Percentiles rank a stretch among this genome's conserved stretches.
phyloP scores from a whole-genome alignment of 2,113 vertebrate genomes.

The Pseudonaja textilis region DNA sequence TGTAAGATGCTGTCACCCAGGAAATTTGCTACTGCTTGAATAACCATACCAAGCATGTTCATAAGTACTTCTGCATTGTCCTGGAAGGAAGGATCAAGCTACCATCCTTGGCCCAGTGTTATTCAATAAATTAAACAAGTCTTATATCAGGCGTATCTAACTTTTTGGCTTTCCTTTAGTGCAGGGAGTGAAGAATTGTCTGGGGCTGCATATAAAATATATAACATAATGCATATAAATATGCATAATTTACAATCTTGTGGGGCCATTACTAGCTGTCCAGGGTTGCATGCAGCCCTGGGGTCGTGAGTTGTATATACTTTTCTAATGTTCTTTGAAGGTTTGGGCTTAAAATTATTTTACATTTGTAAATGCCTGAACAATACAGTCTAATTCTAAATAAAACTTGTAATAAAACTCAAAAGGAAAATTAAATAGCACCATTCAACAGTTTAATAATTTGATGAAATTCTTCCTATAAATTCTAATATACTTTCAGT shows the following conservation, averaged over 20 bases:
- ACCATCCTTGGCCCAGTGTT: neutral
- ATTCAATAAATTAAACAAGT: neutral
- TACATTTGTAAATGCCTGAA: constrained; percentile 50
- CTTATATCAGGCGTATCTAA: neutral
- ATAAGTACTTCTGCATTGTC: neutral
- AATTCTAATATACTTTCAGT: neutral
- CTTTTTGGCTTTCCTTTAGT: neutral
- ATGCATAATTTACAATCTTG: neutral
- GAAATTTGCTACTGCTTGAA: neutral
- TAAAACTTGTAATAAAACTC: neutral
- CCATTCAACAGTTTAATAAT: neutral
- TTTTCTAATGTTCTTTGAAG: neutral
- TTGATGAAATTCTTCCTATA: neutral
- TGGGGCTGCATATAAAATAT: neutral
- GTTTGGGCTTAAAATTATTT: constrained; percentile 39
- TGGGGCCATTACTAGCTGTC: neutral
- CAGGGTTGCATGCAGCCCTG: neutral
- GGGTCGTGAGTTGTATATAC: neutral
- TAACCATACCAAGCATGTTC: neutral
- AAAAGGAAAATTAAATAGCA: neutral
- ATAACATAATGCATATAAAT: neutral
- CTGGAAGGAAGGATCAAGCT: neutral
- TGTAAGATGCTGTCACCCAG: neutral
- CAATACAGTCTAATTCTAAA: neutral
- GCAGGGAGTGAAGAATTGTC: neutral